Evolutionary conservation across 2,888 invertebrate genomes (phyloP).

Genomic region (Stenoptilia bipunctidactyla): DNA sequence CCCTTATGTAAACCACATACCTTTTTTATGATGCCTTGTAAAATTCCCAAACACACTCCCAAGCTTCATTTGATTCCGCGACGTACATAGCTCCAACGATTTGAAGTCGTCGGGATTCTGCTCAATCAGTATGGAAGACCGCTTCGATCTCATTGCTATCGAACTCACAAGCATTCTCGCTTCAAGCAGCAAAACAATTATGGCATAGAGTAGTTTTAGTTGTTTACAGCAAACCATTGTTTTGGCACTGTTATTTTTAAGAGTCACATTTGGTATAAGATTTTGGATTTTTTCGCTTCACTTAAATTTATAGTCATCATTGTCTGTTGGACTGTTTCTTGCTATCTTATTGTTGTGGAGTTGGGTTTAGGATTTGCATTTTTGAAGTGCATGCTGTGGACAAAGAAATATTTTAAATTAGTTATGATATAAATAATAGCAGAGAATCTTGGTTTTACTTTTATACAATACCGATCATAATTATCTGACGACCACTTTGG

Average conservation of each 20-base stretch:
- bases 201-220: conserved; percentile 59
- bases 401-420: too few species aligned
- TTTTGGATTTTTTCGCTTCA: conserved; percentile 26
- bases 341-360: conserved; percentile 28
- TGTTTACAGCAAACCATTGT: conserved; percentile 66
- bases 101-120: conserved; percentile 55
- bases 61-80: conserved; percentile 53
- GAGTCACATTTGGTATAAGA: conserved; percentile 46
- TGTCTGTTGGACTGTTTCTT: conserved; percentile 20
- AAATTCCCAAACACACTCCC: conserved; percentile 63
- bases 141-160: conserved; percentile 55
- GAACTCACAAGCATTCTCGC: conserved; percentile 53
- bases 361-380: conserved; percentile 10
- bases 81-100: conserved; percentile 52
- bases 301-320: conserved; percentile 66
- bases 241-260: conserved; percentile 17
- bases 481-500: too few species aligned
- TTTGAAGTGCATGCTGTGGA: too few species aligned
- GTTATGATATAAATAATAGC: too few species aligned
- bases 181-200: conserved; percentile 55
- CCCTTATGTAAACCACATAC: too few species aligned
- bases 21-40: conserved; percentile 63
- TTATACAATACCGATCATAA: too few species aligned
- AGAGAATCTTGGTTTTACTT: too few species aligned
- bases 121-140: conserved; percentile 50